These are phyloP conservation scores for Pilophorus perplexus DNA, from an alignment of 2,888 invertebrate genomes.

Conservation along the genomic window DNA sequence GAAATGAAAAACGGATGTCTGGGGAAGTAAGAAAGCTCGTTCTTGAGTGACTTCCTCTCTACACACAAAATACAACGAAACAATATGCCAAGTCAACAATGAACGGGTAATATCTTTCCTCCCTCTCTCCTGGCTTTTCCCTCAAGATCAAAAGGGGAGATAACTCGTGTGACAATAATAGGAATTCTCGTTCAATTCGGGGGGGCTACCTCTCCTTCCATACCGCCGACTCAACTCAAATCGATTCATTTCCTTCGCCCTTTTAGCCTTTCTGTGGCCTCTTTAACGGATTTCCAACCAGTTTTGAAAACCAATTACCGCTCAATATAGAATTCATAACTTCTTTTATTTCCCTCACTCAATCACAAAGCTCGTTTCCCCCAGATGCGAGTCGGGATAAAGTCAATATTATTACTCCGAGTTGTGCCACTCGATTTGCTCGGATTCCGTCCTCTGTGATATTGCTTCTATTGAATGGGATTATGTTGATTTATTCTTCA, in stretches of 20 bases:
- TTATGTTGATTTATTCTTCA: too few relatives aligned
- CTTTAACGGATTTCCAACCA: constrained; percentile 30
- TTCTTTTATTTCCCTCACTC: constrained; percentile 12
- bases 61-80: constrained; percentile 8
- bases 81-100: constrained; percentile 37
- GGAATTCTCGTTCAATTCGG: constrained; percentile 30
- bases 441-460: neutral
- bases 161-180: constrained; percentile 40
- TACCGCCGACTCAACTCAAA: constrained; percentile 12
- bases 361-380: constrained; percentile 2
- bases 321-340: constrained; percentile 28
- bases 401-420: constrained; percentile 11
- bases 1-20: too few relatives aligned
- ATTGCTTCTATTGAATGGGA: constrained; percentile 1
- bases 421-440: constrained; percentile 1
- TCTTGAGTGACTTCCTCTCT: too few relatives aligned
- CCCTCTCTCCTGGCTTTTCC: constrained; percentile 1
- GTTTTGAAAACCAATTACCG: constrained; percentile 30
- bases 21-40: too few relatives aligned
- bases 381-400: constrained; percentile 4
- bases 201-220: neutral
- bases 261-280: constrained; percentile 17
- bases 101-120: constrained; percentile 32
- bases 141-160: constrained; percentile 36
- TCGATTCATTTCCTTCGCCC: constrained; percentile 37